phyloP scores from a whole-genome alignment of 2,888 invertebrate genomes.

The Drosophila tripunctata region DNA sequence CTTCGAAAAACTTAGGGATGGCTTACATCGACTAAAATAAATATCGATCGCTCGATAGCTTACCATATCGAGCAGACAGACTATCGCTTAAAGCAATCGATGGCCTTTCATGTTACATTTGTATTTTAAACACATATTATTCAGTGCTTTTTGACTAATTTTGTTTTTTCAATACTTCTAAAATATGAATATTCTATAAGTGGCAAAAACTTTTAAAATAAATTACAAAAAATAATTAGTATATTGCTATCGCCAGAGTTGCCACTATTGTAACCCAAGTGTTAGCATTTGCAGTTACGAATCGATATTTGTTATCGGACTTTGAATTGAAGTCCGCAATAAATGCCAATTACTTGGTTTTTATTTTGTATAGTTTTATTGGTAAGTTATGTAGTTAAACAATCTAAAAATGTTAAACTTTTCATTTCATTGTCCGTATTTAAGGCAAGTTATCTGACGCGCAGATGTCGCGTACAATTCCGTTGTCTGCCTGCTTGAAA shows the following conservation, averaged over 20 bases:
- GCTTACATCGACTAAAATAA: background rate
- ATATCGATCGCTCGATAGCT: background rate
- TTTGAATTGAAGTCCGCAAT: no score
- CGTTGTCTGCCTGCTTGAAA: slow-evolving; percentile 52
- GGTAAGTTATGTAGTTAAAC: slow-evolving; percentile 66
- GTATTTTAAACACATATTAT: no score
- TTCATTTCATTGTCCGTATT: slow-evolving; percentile 81
- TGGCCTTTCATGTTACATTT: no score
- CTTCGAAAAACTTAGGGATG: slow-evolving; percentile 58
- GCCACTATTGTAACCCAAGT: background rate
- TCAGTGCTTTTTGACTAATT: no score
- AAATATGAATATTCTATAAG: no score
- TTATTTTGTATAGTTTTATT: slow-evolving; percentile 61
- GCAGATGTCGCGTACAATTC: slow-evolving; percentile 32
- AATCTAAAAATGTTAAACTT: slow-evolving; percentile 73
- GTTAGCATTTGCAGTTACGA: background rate
- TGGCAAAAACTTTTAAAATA: no score
- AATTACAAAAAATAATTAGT: background rate
- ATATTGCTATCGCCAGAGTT: background rate
- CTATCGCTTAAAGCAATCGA: no score
- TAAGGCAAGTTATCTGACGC: slow-evolving; percentile 76
- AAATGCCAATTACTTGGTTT: background rate
- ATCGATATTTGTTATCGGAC: background rate
- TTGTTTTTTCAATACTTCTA: no score
- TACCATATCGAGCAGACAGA: no score